Base-by-base conservation (phyloP, 1,140 invertebrate species). In the Aradophagus sp. region DNA sequence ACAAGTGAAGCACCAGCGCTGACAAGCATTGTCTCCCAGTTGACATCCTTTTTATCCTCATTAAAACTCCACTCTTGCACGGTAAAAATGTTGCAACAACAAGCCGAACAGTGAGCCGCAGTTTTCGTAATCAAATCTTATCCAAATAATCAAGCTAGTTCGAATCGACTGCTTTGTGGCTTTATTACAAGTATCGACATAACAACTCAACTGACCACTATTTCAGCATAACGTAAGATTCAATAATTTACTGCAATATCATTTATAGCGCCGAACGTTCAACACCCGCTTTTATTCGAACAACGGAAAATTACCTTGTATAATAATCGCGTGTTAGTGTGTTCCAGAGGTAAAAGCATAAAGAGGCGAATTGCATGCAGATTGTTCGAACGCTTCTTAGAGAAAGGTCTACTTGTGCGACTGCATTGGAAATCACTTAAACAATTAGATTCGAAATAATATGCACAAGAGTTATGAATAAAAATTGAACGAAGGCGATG, bases 101-200 rank as follows among this genome's bases (percentile, higher is more conserved):
- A 48, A 48, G 27, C 17, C 48, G 42, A 59, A 69, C 34, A 69
- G 32, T 42, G 50, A 11, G 3, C 29, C 27, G 2, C 17, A 39
- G 65, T 55, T 55, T 69, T 42, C 55, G 48, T 61, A 69, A 61
- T 61, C 45, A 69, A 69, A 69, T 69, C 48, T 61, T 39, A 42
- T 52, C 23, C 41, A 61, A 69, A 68, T 68, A 61, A 61, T 67
- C 63, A 67, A 39, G 38, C 41, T n/a, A n/a, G 44, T 50, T 66
- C 26, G 44, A 34, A 29, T 44, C 36, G 48, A 48, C 50, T 56
- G 44, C 45, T 29, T 50, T 23, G n/a, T 34, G 32, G 32, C 7
- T 31, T 52, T 12, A 31, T 26, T 58, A 34, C 12, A 19, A 58
- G 16, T 45, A 31, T n/a, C n/a, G 29, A 52, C 53, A 16, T 52